Base-by-base conservation (phyloP, 1,140 invertebrate genomes). In the Diorhabda carinulata region DNA sequence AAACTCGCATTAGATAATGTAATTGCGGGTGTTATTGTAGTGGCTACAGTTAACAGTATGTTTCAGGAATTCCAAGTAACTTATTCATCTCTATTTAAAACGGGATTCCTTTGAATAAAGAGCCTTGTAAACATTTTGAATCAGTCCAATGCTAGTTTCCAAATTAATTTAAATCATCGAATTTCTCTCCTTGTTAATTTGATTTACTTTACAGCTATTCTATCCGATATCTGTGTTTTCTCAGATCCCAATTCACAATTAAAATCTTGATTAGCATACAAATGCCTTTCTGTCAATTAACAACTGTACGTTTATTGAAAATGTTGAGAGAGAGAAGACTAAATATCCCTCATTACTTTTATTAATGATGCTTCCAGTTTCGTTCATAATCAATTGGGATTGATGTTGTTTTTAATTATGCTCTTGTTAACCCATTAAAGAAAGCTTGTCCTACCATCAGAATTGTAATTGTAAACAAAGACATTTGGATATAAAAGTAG, bases 401-500 rank as follows among this genome's bases (percentile, higher is more conserved):
- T 52, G 6, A 52, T 6, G 47, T 52, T 52, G 47, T 52, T 52
- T 52, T 52, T 52, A 52, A 52, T 52, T 52, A n/a, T 52, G 47
- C 47, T n/a, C 47, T 52, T 52, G 47, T 52, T 52, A 52, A 52
- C 47, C n/a, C 47, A 52, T 52, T 52, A 52, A 52, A 52, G 47
- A 52, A 52, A 52, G n/a, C 47, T 52, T 52, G 47, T 52, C 47
- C n/a, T 52, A 52, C 47, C 47, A 52, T 52, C 47, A 4, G 4
- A n/a, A 52, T 52, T n/a, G 47, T 52, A 52, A 52, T 52, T 52
- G 47, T 52, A 52, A 52, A 52, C 47, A 52, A 52, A 52, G 47
- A n/a, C 47, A 52, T 6, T 52, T 8, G n/a, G 25, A 8, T 8
- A 52, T 52, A 52, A 52, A 52, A 8, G 47, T 52, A 52, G 47